A percentile compares a stretch with the other conserved stretches of the same genome.
Conservation (phyloP, 1,140 invertebrate species). For the Acyrthosiphon pisum region DNA sequence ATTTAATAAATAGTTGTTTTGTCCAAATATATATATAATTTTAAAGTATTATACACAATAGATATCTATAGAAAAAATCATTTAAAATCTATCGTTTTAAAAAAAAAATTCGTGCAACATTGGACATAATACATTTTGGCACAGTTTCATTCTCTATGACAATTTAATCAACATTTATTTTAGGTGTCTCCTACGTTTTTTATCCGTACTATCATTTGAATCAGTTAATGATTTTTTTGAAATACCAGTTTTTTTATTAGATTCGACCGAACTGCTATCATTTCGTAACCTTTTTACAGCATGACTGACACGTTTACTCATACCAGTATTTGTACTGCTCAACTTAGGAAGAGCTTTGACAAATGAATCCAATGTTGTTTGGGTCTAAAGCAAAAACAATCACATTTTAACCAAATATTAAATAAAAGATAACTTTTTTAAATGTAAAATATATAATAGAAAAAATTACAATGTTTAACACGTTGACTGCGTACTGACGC, state of each 20-base stretch:
- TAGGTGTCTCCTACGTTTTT: background rate
- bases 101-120: background rate
- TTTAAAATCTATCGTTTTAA: background rate
- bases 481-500: too few species aligned
- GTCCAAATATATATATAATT: background rate
- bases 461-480: background rate
- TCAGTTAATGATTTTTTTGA: background rate
- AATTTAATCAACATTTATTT: background rate
- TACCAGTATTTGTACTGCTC: slow-evolving; percentile 66
- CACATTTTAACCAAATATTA: background rate
- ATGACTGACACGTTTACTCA: slow-evolving; percentile 81
- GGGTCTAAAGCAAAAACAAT: slow-evolving; percentile 64
- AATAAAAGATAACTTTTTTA: background rate
- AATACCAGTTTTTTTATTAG: background rate
- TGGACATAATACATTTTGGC: background rate
- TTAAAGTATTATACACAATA: background rate
- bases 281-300: slow-evolving; percentile 66
- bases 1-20: background rate
- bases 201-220: background rate
- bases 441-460: background rate
- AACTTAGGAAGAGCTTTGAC: slow-evolving; percentile 69
- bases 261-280: slow-evolving; percentile 57
- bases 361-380: slow-evolving; percentile 76
- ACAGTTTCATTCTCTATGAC: background rate
- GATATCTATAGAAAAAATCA: background rate